Percentiles rank a stretch among this genome's conserved stretches.
These are phyloP conservation scores for Fukomys damarensis DNA, from an alignment of 2,113 vertebrate genomes.

Conservation along the genomic window DNA sequence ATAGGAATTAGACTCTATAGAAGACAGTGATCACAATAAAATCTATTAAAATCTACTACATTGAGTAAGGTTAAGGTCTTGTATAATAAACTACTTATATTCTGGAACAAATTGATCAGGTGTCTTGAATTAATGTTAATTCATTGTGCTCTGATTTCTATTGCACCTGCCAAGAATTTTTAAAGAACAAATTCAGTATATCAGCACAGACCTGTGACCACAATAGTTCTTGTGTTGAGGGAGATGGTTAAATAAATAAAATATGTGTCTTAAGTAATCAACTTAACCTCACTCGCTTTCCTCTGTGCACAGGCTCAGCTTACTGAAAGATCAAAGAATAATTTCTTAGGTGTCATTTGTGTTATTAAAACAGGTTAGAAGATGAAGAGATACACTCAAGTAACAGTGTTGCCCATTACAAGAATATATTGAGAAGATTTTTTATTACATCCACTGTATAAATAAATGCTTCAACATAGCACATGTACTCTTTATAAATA, in stretches of 20 bases:
- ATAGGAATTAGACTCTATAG: background rate
- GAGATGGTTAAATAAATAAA: conserved; percentile 73
- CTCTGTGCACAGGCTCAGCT: conserved; percentile 66
- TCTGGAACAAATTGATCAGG: conserved; percentile 3
- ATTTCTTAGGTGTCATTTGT: conserved; percentile 56
- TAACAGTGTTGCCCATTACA: background rate
- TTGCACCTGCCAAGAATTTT: background rate
- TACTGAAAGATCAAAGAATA: conserved; percentile 76
- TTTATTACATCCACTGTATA: background rate
- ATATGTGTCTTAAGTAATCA: conserved; percentile 67
- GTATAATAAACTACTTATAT: background rate
- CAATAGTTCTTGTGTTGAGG: background rate
- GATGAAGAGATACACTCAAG: conserved; percentile 57
- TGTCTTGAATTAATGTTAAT: background rate
- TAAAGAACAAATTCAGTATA: conserved; percentile 38
- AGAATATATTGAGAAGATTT: background rate
- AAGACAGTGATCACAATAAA: background rate
- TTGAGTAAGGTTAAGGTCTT: background rate
- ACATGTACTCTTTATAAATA: background rate
- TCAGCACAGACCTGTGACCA: background rate
- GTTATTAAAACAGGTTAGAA: conserved; percentile 35
- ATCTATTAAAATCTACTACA: background rate
- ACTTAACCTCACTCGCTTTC: conserved; percentile 73
- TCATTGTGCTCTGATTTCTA: conserved; percentile 46
- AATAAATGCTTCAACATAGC: background rate